phyloP scores from a whole-genome alignment of 2,797 vertebrate species.

The Mus minutoides region DNA sequence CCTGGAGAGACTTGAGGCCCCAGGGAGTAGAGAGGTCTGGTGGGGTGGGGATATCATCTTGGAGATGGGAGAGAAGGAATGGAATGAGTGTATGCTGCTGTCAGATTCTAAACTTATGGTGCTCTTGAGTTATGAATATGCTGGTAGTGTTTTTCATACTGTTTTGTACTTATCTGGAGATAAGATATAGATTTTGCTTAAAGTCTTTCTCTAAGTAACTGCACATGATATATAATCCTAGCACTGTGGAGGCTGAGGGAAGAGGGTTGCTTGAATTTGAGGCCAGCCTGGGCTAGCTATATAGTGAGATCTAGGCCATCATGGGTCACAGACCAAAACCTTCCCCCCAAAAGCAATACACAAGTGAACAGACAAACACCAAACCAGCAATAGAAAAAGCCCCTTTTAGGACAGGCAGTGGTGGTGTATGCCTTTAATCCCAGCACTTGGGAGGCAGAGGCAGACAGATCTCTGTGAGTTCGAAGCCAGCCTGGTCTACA shows the following conservation, averaged over 20 bases:
- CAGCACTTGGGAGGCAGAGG: background rate
- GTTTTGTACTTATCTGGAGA: background rate
- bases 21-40: background rate
- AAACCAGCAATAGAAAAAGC: background rate
- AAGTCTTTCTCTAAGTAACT: background rate
- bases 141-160: background rate
- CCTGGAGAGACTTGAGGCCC: background rate
- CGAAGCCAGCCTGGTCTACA: background rate
- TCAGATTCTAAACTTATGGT: slow-evolving; percentile 36
- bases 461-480: background rate
- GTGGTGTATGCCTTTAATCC: background rate
- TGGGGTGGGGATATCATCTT: background rate
- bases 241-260: background rate
- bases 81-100: background rate
- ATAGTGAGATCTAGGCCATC: background rate
- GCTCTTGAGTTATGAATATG: slow-evolving; percentile 27
- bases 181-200: background rate
- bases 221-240: background rate
- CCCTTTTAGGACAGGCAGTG: background rate
- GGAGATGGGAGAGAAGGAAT: background rate
- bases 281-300: background rate
- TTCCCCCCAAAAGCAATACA: background rate
- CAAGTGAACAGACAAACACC: background rate
- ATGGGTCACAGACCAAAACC: background rate
- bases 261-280: background rate